Evolutionary conservation across 23 tunicate species (phyloP).

Genomic region (Halocynthia roretzi): DNA sequence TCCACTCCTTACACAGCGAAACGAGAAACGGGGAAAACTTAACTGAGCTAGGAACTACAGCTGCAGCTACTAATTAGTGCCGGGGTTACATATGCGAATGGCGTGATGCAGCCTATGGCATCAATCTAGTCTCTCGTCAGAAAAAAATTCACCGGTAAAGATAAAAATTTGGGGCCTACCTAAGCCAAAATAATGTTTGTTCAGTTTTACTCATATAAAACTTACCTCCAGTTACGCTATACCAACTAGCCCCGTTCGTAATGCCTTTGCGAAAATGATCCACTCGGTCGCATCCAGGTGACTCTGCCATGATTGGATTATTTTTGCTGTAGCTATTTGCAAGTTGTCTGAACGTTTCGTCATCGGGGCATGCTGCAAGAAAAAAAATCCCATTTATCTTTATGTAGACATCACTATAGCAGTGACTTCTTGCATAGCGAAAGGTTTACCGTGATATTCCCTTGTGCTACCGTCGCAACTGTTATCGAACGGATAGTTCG

Average conservation of each 20-base stretch:
- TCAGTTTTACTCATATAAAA: neutral
- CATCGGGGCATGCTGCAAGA: constrained; percentile 43
- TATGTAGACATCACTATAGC: neutral
- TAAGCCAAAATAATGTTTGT: too few species aligned
- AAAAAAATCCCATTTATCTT: neutral
- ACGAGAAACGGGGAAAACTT: too few species aligned
- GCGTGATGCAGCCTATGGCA: too few species aligned
- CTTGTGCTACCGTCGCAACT: constrained; percentile 15
- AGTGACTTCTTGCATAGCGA: neutral
- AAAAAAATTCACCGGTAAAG: too few species aligned
- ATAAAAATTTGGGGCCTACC: too few species aligned
- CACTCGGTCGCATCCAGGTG: constrained; percentile 7
- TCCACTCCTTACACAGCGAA: too few species aligned
- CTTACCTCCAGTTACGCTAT: constrained; percentile 62
- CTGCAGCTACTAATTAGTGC: too few species aligned
- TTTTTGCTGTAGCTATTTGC: constrained; percentile 42
- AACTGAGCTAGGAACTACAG: too few species aligned
- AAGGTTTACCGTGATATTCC: constrained; percentile 38
- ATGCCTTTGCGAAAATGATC: constrained; percentile 40
- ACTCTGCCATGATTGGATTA: constrained; percentile 17
- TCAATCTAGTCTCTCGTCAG: too few species aligned
- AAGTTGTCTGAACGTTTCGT: constrained; percentile 48
- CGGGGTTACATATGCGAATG: too few species aligned
- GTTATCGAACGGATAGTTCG: constrained; percentile 69
- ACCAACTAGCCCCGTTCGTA: constrained; percentile 85